Evolutionary conservation across 2,113 vertebrate species (phyloP).

Genomic region (Damaliscus lunatus): DNA sequence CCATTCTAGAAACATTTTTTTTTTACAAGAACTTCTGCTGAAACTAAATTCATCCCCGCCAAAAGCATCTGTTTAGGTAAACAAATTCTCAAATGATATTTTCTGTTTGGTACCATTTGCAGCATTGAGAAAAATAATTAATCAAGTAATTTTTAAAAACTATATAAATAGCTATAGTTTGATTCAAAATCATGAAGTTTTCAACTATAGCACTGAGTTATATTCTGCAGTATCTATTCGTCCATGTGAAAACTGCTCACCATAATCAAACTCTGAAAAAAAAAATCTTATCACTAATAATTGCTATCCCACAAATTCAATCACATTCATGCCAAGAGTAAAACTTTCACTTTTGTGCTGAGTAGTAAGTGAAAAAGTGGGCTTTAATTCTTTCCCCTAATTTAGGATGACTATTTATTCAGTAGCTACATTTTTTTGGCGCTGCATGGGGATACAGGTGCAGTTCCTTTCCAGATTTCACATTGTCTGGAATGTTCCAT

Average conservation of each 20-base stretch:
- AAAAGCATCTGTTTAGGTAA: slow-evolving; percentile 1
- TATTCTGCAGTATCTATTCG: neutral
- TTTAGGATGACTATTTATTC: slow-evolving; percentile 43
- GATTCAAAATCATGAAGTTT: neutral
- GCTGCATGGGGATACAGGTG: slow-evolving; percentile 55
- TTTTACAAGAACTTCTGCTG: slow-evolving; percentile 22
- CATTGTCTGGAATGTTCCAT: slow-evolving; percentile 67
- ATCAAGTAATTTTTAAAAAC: neutral
- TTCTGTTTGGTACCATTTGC: neutral
- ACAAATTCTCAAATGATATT: slow-evolving; percentile 18
- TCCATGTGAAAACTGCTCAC: neutral
- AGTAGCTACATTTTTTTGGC: slow-evolving; percentile 41
- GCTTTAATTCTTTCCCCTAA: slow-evolving; percentile 21
- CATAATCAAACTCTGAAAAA: neutral
- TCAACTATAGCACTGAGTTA: neutral
- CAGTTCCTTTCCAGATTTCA: slow-evolving; percentile 62
- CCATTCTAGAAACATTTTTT: slow-evolving; percentile 15
- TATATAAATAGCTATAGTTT: neutral
- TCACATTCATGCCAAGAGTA: neutral
- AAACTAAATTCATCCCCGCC: neutral
- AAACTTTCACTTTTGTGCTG: slow-evolving; percentile 52
- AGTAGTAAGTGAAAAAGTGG: neutral
- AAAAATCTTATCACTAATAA: neutral
- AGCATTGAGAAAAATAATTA: neutral
- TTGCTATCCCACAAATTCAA: neutral